Base-by-base conservation (phyloP, 2,888 invertebrate genomes). In the Zaprionus obscuricornis region DNA sequence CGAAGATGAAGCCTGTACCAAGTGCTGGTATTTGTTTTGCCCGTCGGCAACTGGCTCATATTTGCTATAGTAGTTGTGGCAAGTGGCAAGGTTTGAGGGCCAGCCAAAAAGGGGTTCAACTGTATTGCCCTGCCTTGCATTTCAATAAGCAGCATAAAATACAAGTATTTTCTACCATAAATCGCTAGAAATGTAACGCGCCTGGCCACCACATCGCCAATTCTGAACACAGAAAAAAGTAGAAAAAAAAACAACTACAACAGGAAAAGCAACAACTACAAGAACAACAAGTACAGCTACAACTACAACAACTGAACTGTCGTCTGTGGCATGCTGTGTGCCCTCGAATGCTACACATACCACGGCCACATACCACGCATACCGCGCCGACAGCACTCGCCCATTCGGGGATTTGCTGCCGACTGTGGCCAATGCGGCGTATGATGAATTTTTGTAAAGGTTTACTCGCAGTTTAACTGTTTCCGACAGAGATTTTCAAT, bases 391-490 rank as follows among this genome's bases (percentile, higher is more conserved):
- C 82, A 67, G 55, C 36, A 17, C 11, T 31, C 17, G 42, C 51
- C 31, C 54, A 33, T 10, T 45, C 16, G 18, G 57, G 45, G 20
- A 50, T 54, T 27, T 16, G 49, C 46, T 40, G 60, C 42, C 49
- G 49, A 56, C 74, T 46, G 69, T 49, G 83, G 63, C 76, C 76
- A 83, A 70, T 79, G 83, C 83, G 83, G 83, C 78, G 73, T 75
- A 79, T 79, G 84, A 78, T 76, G 73, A 75, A 83, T 76, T 77
- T 75, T 59, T 64, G 54, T 58, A 42, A 59, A 56, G 67, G 45
- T 43, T 66, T 59, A 18, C 59, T 33, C 34, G 24, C 29, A 40
- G 34, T 40, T 39, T 26, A 47, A 54, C 51, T 42, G 17, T 13
- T 59, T 49, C 17, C 37, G 17, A 24, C 57, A 36, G 31, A 65